These are phyloP conservation scores for Rhysida immarginata DNA, from an alignment of 1,140 invertebrate species.

Conservation along the genomic window DNA sequence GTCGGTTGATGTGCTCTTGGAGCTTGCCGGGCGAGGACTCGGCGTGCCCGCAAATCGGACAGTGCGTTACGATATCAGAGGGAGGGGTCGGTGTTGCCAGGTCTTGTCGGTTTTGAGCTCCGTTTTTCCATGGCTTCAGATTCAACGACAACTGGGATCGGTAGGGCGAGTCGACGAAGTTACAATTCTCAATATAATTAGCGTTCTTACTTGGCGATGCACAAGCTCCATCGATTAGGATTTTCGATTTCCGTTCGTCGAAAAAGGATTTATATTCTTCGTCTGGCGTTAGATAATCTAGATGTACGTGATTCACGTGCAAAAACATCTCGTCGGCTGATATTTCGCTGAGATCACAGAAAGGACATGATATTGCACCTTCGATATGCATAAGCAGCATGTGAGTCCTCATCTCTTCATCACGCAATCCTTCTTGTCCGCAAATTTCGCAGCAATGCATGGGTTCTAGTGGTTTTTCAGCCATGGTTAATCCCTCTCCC, in stretches of 20 bases:
- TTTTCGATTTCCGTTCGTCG: slow-evolving; percentile 11
- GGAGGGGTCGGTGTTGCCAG: not conserved
- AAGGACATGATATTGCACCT: slow-evolving; percentile 56
- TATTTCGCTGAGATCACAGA: slow-evolving; percentile 55
- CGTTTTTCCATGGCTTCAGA: slow-evolving; percentile 29
- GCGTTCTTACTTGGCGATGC: slow-evolving; percentile 5
- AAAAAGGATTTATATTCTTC: slow-evolving; percentile 7
- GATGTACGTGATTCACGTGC: slow-evolving; percentile 62
- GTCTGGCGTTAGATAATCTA: slow-evolving; percentile 55
- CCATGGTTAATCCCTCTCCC: too few relatives aligned
- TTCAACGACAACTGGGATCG: slow-evolving; percentile 45
- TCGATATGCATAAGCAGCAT: slow-evolving; percentile 57
- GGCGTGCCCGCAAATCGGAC: slow-evolving; percentile 62
- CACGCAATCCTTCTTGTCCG: slow-evolving; percentile 55
- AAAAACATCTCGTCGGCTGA: slow-evolving; percentile 53
- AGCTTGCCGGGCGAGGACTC: slow-evolving; percentile 53
- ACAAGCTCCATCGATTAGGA: slow-evolving; percentile 11
- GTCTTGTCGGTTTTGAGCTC: not conserved
- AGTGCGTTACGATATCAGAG: slow-evolving; percentile 30
- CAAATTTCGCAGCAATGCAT: slow-evolving; percentile 61
- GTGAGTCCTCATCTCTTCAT: slow-evolving; percentile 61
- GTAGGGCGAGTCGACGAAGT: slow-evolving; percentile 35
- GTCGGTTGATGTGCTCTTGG: slow-evolving; percentile 66
- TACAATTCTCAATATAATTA: slow-evolving; percentile 14
- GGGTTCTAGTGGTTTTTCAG: slow-evolving; percentile 24